A percentile compares a stretch with the other conserved stretches of the same genome.
Conservation (phyloP, 2,113 vertebrate genomes). For the Ctenomys sociabilis region DNA sequence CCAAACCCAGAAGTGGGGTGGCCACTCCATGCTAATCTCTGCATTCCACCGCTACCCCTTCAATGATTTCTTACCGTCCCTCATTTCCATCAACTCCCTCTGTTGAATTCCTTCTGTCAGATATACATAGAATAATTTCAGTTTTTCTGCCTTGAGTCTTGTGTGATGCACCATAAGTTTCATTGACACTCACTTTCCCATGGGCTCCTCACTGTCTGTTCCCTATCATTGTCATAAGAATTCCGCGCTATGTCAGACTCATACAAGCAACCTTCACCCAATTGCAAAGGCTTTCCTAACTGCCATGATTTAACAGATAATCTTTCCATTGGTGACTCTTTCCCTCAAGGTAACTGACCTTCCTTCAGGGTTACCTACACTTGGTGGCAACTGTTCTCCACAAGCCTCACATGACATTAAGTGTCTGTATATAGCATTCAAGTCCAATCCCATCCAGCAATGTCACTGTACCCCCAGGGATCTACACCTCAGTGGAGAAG, state of each 20-base stretch:
- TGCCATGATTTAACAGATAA: background rate
- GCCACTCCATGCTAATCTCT: constrained; percentile 3
- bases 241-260: background rate
- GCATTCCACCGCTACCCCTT: background rate
- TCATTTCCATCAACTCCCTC: background rate
- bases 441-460: constrained; percentile 74
- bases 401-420: constrained; percentile 69
- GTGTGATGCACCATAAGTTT: background rate
- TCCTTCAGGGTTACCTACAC: constrained; percentile 5
- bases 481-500: constrained; percentile 77
- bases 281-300: background rate
- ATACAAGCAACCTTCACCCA: background rate
- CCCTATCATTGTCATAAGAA: background rate
- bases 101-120: constrained; percentile 39
- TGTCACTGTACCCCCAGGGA: constrained; percentile 73
- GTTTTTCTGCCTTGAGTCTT: background rate
- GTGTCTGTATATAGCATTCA: constrained; percentile 72
- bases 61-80: background rate
- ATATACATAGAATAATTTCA: background rate
- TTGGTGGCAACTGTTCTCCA: constrained; percentile 54
- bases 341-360: constrained; percentile 13
- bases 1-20: background rate
- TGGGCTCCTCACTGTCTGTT: background rate
- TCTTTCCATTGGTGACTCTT: background rate
- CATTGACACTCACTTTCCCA: background rate